phyloP scores from a whole-genome alignment of 2,888 invertebrate species.

The Falcaria lacertinaria region DNA sequence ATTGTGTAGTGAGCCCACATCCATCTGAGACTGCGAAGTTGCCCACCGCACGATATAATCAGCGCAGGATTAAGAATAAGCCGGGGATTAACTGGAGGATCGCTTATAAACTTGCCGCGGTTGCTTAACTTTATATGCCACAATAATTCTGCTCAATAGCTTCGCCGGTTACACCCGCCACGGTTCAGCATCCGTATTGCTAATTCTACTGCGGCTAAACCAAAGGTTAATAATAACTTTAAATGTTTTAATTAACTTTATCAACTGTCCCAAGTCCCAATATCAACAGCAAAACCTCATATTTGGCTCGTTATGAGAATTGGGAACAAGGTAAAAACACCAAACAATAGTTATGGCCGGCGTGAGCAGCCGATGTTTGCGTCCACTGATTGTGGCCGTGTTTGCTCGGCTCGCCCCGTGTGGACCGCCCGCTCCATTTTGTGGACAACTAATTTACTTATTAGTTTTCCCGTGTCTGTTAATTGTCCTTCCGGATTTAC shows the following conservation, averaged over 20 bases:
- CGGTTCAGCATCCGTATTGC: too few species aligned
- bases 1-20: neutral
- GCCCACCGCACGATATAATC: conserved; percentile 1
- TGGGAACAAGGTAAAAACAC: neutral
- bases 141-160: neutral
- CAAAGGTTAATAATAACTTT: too few species aligned
- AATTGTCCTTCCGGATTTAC: neutral
- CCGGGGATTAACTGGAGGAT: neutral
- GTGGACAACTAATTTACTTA: conserved; percentile 4
- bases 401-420: conserved; percentile 15
- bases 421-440: conserved; percentile 6
- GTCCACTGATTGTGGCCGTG: conserved; percentile 28
- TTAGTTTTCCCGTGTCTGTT: neutral
- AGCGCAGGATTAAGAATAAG: conserved; percentile 1
- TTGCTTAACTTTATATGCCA: neutral
- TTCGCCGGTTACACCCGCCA: neutral
- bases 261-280: neutral
- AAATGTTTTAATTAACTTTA: neutral
- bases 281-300: neutral
- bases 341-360: conserved; percentile 7
- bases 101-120: conserved; percentile 1
- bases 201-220: too few species aligned
- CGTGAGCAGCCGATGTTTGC: conserved; percentile 20
- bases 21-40: neutral
- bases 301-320: neutral